These are phyloP conservation scores for Lissocephala sabroskyi DNA, from an alignment of 2,888 invertebrate genomes.

Conservation along the genomic window DNA sequence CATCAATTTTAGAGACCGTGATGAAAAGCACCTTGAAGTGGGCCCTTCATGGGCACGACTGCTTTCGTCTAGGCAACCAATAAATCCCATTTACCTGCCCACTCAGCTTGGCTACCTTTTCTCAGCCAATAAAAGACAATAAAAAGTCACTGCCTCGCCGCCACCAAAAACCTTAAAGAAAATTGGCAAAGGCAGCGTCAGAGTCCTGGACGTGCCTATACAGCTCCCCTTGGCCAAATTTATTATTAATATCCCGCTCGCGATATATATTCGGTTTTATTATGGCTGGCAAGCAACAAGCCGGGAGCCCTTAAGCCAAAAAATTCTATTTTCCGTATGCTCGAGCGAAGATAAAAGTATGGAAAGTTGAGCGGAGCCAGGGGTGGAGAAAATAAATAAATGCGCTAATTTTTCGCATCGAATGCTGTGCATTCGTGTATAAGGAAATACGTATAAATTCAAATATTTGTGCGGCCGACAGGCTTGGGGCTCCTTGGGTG, in stretches of 20 bases:
- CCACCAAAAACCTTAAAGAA: no score
- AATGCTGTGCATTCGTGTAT: slow-evolving; percentile 47
- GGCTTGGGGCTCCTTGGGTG: not conserved
- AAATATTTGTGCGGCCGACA: slow-evolving; percentile 19
- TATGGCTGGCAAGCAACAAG: slow-evolving; percentile 14
- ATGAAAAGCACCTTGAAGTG: no score
- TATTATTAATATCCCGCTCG: slow-evolving; percentile 29
- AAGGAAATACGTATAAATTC: slow-evolving; percentile 40
- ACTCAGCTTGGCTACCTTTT: no score
- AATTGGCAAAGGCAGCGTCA: no score
- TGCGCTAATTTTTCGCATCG: slow-evolving; percentile 54
- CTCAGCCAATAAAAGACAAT: no score
- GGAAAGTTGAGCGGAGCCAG: not conserved
- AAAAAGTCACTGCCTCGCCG: no score
- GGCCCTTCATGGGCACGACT: no score
- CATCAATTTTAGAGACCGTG: no score
- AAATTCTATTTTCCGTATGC: not conserved
- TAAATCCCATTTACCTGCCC: no score
- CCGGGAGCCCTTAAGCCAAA: no score
- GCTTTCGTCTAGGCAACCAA: no score
- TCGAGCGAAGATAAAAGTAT: not conserved
- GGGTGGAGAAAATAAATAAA: slow-evolving; percentile 26
- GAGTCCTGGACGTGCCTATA: no score
- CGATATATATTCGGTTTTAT: slow-evolving; percentile 15
- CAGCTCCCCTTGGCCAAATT: slow-evolving; percentile 12